A percentile compares a stretch with the other conserved stretches of the same genome.
These are phyloP conservation scores for Tiliacea aurago DNA, from an alignment of 2,888 invertebrate species.

Conservation along the genomic window DNA sequence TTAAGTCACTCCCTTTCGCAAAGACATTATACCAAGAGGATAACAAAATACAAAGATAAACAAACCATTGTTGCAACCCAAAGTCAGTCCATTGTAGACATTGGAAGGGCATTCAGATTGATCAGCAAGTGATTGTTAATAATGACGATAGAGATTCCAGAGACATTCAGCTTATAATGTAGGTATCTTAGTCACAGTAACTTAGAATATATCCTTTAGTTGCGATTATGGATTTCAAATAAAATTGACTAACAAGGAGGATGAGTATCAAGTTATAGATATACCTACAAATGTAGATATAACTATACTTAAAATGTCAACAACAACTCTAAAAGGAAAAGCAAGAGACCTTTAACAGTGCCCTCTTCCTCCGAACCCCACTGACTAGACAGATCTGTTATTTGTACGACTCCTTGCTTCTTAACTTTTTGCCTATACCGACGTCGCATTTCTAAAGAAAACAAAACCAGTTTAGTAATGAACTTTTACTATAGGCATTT, in stretches of 20 bases:
- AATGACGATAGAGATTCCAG: constrained; percentile 17
- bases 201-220: neutral
- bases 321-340: constrained; percentile 51
- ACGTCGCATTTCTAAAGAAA: constrained; percentile 22
- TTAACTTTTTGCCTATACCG: constrained; percentile 31
- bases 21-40: neutral
- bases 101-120: constrained; percentile 24
- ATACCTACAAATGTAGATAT: constrained; percentile 6
- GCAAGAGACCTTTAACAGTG: constrained; percentile 54
- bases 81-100: constrained; percentile 27
- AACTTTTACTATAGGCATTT: constrained; percentile 33
- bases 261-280: constrained; percentile 25
- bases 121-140: constrained; percentile 38
- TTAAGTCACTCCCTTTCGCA: neutral
- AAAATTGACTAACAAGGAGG: constrained; percentile 13
- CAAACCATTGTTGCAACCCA: constrained; percentile 33
- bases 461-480: constrained; percentile 18
- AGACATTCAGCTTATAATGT: neutral
- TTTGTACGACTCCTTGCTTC: constrained; percentile 14
- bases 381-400: constrained; percentile 37
- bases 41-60: constrained; percentile 28
- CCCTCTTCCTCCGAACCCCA: constrained; percentile 48
- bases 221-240: neutral
- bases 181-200: constrained; percentile 6
- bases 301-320: constrained; percentile 50